phyloP scores from a whole-genome alignment of 1,140 invertebrate species.

The Cyclargus thomasi region DNA sequence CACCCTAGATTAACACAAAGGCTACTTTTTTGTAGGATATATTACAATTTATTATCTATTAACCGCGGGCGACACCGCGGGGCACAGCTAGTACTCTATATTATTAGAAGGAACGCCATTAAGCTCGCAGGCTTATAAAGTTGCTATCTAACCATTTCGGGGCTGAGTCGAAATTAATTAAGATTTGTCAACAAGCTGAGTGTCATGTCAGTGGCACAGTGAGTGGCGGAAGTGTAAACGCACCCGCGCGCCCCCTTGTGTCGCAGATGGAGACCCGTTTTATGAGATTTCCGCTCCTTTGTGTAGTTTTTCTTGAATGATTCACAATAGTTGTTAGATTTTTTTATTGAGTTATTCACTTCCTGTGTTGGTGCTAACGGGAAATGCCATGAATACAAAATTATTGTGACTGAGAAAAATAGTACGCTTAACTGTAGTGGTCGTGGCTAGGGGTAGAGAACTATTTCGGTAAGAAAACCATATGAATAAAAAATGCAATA shows the following conservation, averaged over 20 bases:
- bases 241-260: neutral
- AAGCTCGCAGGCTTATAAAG: neutral
- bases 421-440: no score
- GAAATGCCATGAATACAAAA: neutral
- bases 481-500: no score
- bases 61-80: no score
- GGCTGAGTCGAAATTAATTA: neutral
- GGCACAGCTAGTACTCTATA: neutral
- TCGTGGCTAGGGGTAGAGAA: no score
- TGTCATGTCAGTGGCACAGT: neutral
- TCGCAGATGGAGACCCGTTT: neutral
- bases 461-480: no score
- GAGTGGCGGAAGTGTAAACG: neutral
- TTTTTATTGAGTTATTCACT: neutral
- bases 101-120: no score
- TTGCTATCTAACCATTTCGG: neutral
- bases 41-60: no score
- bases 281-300: conserved; percentile 1
- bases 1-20: no score
- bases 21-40: no score
- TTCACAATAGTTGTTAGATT: neutral
- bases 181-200: neutral
- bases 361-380: neutral
- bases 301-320: neutral
- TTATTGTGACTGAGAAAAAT: no score